Evolutionary conservation across 2,888 invertebrate genomes (phyloP).

Genomic region (Chrysolina oricalcia): DNA sequence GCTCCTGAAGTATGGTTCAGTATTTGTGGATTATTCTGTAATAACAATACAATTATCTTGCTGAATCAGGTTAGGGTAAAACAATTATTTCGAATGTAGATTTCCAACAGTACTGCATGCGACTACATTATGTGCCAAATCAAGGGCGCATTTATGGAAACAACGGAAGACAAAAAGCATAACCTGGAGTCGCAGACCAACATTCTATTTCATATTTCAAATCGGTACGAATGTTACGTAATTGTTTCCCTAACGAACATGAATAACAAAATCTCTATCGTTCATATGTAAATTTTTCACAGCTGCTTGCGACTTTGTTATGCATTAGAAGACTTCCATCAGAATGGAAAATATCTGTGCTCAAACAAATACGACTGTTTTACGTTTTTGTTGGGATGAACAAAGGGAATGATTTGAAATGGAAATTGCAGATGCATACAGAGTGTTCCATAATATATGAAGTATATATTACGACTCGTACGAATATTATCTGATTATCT

Average conservation of each 20-base stretch:
- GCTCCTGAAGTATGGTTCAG: too few relatives aligned
- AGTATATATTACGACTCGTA: too few relatives aligned
- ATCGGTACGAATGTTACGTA: neutral
- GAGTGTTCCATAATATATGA: neutral
- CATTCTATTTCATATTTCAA: neutral
- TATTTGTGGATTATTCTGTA: too few relatives aligned
- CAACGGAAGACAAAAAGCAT: neutral
- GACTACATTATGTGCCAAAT: neutral
- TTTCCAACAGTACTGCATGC: too few relatives aligned
- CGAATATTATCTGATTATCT: too few relatives aligned
- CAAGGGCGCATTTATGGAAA: neutral
- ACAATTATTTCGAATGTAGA: too few relatives aligned
- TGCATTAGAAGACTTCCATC: neutral
- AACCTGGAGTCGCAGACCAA: neutral
- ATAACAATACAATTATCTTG: too few relatives aligned
- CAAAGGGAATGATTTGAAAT: neutral
- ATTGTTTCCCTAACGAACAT: constrained; percentile 4
- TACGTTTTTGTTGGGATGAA: neutral
- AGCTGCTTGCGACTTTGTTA: constrained; percentile 1
- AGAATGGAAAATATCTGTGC: neutral
- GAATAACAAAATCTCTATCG: neutral
- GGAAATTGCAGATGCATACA: neutral
- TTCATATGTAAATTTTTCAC: constrained; percentile 6
- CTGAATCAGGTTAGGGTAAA: too few relatives aligned
- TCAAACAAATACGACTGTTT: neutral